These are phyloP conservation scores for Allygus modestus DNA, from an alignment of 2,888 invertebrate species.

Conservation along the genomic window DNA sequence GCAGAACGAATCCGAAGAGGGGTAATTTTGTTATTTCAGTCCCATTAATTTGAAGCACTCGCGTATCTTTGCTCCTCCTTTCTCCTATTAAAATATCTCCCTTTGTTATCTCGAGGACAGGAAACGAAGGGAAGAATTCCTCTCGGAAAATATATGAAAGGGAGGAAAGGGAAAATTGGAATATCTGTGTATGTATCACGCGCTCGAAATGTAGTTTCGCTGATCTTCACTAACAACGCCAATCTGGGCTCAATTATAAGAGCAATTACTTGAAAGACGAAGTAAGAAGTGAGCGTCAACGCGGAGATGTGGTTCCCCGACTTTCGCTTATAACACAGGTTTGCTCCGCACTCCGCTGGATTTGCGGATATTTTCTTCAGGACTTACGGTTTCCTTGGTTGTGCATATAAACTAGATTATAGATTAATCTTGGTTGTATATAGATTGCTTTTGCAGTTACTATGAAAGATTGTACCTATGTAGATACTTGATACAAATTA, in stretches of 20 bases:
- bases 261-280: slow-evolving; percentile 38
- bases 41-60: slow-evolving; percentile 63
- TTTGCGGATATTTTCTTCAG: neutral
- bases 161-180: slow-evolving; percentile 37
- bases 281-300: slow-evolving; percentile 15
- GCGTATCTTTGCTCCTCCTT: slow-evolving; percentile 52
- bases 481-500: no score
- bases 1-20: slow-evolving; percentile 54
- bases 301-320: neutral
- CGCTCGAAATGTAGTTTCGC: slow-evolving; percentile 42
- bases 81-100: slow-evolving; percentile 57
- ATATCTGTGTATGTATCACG: slow-evolving; percentile 49
- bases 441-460: no score
- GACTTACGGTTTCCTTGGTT: neutral
- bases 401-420: no score
- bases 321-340: slow-evolving; percentile 29
- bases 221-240: slow-evolving; percentile 53
- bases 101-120: slow-evolving; percentile 42
- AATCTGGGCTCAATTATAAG: slow-evolving; percentile 53
- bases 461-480: no score
- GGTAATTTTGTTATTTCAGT: slow-evolving; percentile 65
- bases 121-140: slow-evolving; percentile 10
- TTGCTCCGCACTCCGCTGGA: neutral
- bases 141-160: slow-evolving; percentile 43
- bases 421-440: no score